phyloP scores from a whole-genome alignment of 2,888 invertebrate genomes.

The Stomorhina lunata region DNA sequence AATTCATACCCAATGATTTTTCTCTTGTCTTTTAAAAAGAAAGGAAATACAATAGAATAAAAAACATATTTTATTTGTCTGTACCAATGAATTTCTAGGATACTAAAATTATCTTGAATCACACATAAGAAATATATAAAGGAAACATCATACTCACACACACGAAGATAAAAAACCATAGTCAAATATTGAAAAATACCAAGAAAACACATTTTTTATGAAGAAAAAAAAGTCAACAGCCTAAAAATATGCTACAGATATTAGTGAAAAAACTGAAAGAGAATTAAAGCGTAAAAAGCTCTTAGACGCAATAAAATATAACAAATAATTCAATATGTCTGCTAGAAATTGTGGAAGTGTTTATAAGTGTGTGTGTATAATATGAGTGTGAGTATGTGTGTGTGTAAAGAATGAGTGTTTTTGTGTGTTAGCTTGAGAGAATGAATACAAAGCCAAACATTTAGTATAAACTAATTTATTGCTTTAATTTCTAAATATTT shows the following conservation, averaged over 20 bases:
- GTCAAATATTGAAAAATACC: conserved; percentile 5
- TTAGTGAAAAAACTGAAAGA: conserved; percentile 13
- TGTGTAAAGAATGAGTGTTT: background rate
- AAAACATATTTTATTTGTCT: conserved; percentile 58
- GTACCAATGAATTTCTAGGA: conserved; percentile 53
- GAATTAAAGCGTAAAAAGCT: conserved; percentile 20
- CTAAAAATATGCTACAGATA: conserved; percentile 60
- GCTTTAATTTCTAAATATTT: conserved; percentile 50
- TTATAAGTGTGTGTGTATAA: background rate
- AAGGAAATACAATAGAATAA: no score
- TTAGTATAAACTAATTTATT: conserved; percentile 59
- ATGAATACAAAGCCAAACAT: conserved; percentile 25
- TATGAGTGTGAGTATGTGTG: background rate
- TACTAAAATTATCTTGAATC: background rate
- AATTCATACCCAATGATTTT: no score
- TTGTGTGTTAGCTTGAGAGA: background rate
- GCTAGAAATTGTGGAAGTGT: no score
- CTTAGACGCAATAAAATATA: conserved; percentile 20
- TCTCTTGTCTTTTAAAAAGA: no score
- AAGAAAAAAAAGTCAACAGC: conserved; percentile 59
- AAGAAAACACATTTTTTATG: conserved; percentile 15
- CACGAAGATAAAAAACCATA: background rate
- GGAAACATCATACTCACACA: background rate
- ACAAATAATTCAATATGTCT: background rate
- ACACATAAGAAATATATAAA: background rate